Evolutionary conservation across 2,888 invertebrate species (phyloP), one percentile per base, ranked within the genome.

Genomic region (Trilocha varians): DNA sequence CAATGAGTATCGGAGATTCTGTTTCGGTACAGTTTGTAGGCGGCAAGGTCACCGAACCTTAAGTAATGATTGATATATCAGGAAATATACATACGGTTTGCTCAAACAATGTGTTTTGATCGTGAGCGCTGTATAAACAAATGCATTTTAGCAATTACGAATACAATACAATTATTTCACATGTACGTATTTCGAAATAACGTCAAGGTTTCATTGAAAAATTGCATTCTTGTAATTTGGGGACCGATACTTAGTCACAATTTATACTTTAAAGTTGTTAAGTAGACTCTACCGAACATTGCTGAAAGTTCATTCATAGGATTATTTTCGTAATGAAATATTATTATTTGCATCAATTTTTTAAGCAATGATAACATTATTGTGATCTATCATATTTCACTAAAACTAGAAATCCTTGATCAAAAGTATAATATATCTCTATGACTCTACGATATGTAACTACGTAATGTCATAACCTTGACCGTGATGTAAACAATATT

Each of bases 1-100:
- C 25, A 25, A 3, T 3, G 25, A 25, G 6, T 25, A 4, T 25
- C 25, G 5, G 4, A 2, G 25, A 25, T 11, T 25, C 25, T 25
- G 25, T 18, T 15, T 13, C 33, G 34, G 41, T 45, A 46, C 38
- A 41, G 42, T 41, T 46, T 4, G 36, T 45, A 33, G 43, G 42
- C 41, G 33, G 38, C 45, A 48, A 48, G 47, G 39, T 53, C 36
- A 18, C 39, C 39, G 51, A 51, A 48, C 49, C 44, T 36, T 9
- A 25, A 9, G 34, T 42, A 36, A 34, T 39, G 36, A 36, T 16
- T 41, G 32, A 35, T 32, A 9, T 13, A 32, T 42, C 42, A 32
- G 38, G 40, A 36, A 47, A 32, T 40, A 32, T 16, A 13, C 13
- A 39, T 39, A 17, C 17, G 34, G 16, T 17, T 34, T 38, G 2